Conservation (phyloP, 2,797 vertebrate genomes). For the Eospalax fontanierii region DNA sequence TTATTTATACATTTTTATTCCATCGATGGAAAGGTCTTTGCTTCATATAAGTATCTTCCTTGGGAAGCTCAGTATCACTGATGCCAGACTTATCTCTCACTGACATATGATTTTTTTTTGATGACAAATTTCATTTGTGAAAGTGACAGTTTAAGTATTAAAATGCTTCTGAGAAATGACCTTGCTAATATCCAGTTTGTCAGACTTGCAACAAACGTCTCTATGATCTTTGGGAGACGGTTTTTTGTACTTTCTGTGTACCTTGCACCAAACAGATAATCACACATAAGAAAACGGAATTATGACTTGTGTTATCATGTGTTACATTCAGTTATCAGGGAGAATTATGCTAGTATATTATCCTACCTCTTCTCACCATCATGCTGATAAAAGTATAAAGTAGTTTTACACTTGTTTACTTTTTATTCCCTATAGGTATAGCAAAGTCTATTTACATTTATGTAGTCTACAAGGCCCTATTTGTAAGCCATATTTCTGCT, state of each 20-base stretch:
- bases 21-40: neutral
- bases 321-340: neutral
- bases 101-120: neutral
- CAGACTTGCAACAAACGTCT: neutral
- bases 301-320: neutral
- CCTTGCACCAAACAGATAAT: neutral
- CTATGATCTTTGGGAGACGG: neutral
- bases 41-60: neutral
- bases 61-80: neutral
- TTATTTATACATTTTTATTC: neutral
- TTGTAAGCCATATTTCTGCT: neutral
- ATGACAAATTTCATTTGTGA: constrained; percentile 18
- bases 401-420: too few relatives aligned
- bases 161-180: neutral
- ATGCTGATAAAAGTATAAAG: too few relatives aligned
- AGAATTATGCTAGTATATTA: neutral
- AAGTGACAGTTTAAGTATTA: constrained; percentile 54
- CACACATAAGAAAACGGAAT: neutral
- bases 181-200: constrained; percentile 3
- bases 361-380: neutral
- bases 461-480: neutral
- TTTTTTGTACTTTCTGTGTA: neutral
- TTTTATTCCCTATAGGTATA: neutral
- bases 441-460: neutral
- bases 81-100: neutral